Evolutionary conservation across 2,113 vertebrate species (phyloP).

Genomic region (Peucedramus taeniatus): DNA sequence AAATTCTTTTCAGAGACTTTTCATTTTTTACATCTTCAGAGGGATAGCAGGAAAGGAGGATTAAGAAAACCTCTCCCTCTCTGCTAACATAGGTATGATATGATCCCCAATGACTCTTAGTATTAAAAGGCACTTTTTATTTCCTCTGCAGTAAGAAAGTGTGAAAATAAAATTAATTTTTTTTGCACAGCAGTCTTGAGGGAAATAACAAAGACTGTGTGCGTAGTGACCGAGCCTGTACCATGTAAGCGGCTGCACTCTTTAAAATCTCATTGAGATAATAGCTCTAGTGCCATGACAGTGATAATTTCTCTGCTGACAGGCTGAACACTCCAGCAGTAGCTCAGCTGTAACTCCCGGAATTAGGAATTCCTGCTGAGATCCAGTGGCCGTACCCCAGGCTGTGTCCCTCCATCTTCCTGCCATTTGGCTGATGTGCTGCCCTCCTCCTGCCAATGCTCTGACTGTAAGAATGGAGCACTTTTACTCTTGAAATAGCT

Average conservation of each 20-base stretch:
- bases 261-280: neutral
- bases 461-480: neutral
- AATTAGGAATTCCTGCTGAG: neutral
- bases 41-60: neutral
- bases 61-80: neutral
- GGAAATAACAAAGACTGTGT: neutral
- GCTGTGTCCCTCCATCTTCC: neutral
- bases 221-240: neutral
- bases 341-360: neutral
- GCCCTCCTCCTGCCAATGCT: neutral
- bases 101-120: neutral
- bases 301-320: conserved; percentile 5
- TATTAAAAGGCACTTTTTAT: neutral
- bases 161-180: no score
- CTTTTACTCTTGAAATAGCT: neutral
- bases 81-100: neutral
- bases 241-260: neutral
- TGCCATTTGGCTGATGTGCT: neutral
- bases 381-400: neutral
- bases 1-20: no score
- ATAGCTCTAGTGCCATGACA: neutral
- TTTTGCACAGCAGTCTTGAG: neutral
- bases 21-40: no score
- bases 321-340: neutral
- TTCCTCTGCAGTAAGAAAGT: no score